phyloP scores from a whole-genome alignment of 2,113 vertebrate genomes.

The Emydura subglobosa region DNA sequence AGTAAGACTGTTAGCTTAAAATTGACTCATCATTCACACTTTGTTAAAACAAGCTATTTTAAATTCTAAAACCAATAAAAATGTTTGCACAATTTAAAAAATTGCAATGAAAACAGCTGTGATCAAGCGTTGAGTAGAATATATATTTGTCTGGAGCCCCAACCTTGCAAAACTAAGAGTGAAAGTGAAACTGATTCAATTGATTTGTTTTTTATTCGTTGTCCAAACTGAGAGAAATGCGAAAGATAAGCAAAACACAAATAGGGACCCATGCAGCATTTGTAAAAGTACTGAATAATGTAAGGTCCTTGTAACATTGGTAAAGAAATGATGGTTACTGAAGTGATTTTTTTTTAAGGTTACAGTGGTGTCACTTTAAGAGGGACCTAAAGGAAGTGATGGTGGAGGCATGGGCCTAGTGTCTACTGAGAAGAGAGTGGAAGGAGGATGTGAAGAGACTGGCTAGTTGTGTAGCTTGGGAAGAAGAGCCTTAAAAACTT shows the following conservation, averaged over 20 bases:
- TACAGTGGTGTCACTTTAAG: not conserved
- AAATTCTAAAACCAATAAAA: not conserved
- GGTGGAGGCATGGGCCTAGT: not conserved
- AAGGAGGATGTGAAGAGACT: not conserved
- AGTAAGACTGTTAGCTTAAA: not conserved
- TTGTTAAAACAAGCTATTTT: not conserved
- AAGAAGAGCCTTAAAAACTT: not conserved
- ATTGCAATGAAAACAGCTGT: slow-evolving; percentile 34
- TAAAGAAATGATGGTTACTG: not conserved
- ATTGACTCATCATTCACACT: not conserved
- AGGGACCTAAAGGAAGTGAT: slow-evolving; percentile 2
- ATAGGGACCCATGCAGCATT: not conserved
- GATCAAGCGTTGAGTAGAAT: not conserved
- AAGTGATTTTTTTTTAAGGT: not conserved
- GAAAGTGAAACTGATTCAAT: slow-evolving; percentile 6
- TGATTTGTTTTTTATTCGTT: not conserved
- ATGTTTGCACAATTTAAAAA: not conserved
- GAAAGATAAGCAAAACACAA: not conserved
- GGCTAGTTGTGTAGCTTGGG: not conserved
- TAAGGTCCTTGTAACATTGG: not conserved
- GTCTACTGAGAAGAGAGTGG: slow-evolving; percentile 9
- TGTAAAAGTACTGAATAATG: not conserved
- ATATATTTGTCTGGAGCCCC: not conserved
- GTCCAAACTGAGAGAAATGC: not conserved
- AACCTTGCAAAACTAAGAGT: slow-evolving; percentile 48